phyloP scores from a whole-genome alignment of 2,888 invertebrate species.

The Leucophenga maculata region DNA sequence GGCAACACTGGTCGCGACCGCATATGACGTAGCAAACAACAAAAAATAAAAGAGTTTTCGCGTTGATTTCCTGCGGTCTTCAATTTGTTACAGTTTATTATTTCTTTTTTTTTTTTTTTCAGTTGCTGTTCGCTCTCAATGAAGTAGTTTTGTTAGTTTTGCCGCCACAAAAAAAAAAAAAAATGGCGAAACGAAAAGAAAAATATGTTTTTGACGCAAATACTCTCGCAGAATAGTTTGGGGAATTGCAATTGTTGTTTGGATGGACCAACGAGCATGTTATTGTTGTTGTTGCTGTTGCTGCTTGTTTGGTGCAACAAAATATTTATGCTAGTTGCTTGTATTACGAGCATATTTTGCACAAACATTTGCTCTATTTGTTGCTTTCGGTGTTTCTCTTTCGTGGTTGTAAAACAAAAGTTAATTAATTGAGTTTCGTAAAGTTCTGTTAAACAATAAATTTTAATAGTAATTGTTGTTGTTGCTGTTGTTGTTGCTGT shows the following conservation, averaged over 20 bases:
- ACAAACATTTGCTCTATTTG: constrained; percentile 27
- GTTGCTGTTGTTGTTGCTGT: constrained; percentile 5
- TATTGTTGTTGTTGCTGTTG: constrained; percentile 24
- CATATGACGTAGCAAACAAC: constrained; percentile 19
- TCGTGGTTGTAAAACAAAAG: constrained; percentile 51
- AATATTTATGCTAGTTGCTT: constrained; percentile 53
- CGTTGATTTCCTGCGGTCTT: constrained; percentile 59
- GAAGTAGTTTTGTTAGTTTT: constrained; percentile 12
- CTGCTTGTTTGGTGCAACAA: constrained; percentile 42
- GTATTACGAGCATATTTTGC: constrained; percentile 33
- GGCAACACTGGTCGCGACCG: neutral
- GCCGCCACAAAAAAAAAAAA: no score
- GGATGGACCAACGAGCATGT: constrained; percentile 29
- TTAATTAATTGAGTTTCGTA: constrained; percentile 66
- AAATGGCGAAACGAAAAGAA: neutral
- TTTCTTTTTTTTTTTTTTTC: constrained; percentile 13
- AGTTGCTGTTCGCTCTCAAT: neutral
- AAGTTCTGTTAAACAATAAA: constrained; percentile 60
- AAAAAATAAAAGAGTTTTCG: constrained; percentile 35
- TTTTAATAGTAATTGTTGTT: constrained; percentile 49
- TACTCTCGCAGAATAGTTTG: constrained; percentile 45
- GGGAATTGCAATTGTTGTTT: constrained; percentile 41
- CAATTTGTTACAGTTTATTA: constrained; percentile 24
- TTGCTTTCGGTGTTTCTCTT: constrained; percentile 32
- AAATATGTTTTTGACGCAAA: constrained; percentile 38